phyloP scores from a whole-genome alignment of 2,888 invertebrate genomes.

The Atethmia centrago region DNA sequence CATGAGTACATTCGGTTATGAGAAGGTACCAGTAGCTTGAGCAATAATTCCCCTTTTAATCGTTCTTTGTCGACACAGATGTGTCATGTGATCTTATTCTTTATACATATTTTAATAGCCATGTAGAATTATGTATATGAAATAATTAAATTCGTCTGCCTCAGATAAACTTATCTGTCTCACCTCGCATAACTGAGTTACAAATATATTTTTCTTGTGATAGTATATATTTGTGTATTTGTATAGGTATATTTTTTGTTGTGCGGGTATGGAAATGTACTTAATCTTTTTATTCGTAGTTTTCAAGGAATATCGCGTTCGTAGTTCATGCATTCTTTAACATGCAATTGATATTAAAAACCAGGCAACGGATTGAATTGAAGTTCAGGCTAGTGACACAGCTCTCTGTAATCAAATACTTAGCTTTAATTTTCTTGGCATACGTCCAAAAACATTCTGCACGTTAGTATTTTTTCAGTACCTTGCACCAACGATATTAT shows the following conservation, averaged over 20 bases:
- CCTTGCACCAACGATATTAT: background rate
- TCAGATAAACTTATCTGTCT: conserved; percentile 28
- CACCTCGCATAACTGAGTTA: conserved; percentile 15
- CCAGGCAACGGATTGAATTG: background rate
- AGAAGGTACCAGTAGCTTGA: conserved; percentile 71
- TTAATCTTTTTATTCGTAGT: background rate
- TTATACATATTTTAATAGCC: conserved; percentile 67
- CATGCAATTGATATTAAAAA: conserved; percentile 4
- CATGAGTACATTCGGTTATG: conserved; percentile 71
- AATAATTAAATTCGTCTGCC: conserved; percentile 36
- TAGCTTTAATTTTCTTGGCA: conserved; percentile 37
- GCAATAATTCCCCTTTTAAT: conserved; percentile 78
- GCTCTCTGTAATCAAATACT: conserved; percentile 19
- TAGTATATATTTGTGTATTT: background rate
- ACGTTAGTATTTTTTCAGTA: conserved; percentile 2
- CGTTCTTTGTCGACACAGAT: conserved; percentile 78
- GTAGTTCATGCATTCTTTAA: background rate
- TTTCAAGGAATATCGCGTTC: background rate
- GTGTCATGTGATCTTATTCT: conserved; percentile 72
- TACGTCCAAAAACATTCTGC: conserved; percentile 23
- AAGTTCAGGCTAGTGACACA: conserved; percentile 2
- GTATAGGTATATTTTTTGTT: too few relatives aligned
- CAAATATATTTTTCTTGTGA: conserved; percentile 10
- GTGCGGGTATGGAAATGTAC: background rate
- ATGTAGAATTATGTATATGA: conserved; percentile 69